These are phyloP conservation scores for Peromyscus eremicus DNA, from an alignment of 2,797 vertebrate species.

Conservation along the genomic window DNA sequence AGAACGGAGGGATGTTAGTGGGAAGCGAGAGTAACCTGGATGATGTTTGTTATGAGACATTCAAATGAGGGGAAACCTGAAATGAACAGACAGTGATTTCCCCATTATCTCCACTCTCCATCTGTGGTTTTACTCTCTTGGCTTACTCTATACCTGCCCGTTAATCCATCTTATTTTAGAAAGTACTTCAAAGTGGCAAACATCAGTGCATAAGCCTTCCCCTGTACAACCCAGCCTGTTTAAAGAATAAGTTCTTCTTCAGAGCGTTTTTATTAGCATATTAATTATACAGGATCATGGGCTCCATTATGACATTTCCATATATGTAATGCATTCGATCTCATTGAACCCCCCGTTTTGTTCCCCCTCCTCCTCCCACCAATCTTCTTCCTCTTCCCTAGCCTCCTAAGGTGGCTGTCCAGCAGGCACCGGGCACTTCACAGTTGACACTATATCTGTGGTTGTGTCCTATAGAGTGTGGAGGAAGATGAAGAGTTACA, in stretches of 20 bases:
- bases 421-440: not conserved
- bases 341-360: not conserved
- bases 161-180: not conserved
- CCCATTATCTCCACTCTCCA: not conserved
- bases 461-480: not conserved
- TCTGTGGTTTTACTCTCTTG: not conserved
- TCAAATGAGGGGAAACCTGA: not conserved
- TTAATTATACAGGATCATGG: not conserved
- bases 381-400: not conserved
- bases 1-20: not conserved
- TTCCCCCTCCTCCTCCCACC: not conserved
- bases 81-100: not conserved
- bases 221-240: not conserved
- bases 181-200: constrained; percentile 8
- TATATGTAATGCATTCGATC: not conserved
- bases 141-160: not conserved
- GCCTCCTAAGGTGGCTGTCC: not conserved
- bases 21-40: not conserved
- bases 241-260: constrained; percentile 19
- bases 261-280: not conserved
- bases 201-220: not conserved
- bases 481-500: not conserved
- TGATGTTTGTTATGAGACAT: constrained; percentile 31
- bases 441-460: not conserved
- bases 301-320: not conserved